Evolutionary conservation across 2,113 vertebrate species (phyloP).

Genomic region (Notarius lentiginosus): DNA sequence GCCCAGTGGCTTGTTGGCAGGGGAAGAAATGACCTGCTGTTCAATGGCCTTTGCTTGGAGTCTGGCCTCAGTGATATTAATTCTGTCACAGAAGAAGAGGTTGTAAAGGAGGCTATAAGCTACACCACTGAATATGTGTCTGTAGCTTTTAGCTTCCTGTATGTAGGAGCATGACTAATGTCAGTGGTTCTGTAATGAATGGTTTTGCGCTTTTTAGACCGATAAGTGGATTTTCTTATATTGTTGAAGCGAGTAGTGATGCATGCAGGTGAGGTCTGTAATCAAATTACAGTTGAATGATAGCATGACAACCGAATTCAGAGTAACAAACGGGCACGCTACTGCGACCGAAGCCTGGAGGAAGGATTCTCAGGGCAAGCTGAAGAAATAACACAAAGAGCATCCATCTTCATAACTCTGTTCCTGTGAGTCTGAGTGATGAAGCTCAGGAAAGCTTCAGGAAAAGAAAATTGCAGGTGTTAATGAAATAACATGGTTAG

Average conservation of each 20-base stretch:
- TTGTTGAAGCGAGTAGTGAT: conserved; percentile 30
- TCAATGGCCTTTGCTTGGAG: conserved; percentile 59
- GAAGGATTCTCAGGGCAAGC: conserved; percentile 31
- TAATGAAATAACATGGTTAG: conserved; percentile 4
- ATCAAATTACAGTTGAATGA: conserved; percentile 55
- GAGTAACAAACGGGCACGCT: conserved; percentile 35
- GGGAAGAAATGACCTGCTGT: conserved; percentile 71
- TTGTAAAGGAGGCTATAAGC: not conserved
- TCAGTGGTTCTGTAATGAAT: conserved; percentile 11
- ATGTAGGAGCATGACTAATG: conserved; percentile 3
- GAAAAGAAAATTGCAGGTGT: conserved; percentile 13
- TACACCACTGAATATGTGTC: not conserved
- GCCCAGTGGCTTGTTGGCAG: conserved; percentile 60
- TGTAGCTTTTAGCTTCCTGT: not conserved
- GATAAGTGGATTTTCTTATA: conserved; percentile 44
- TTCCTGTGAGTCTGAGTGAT: conserved; percentile 15
- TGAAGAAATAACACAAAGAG: conserved; percentile 28
- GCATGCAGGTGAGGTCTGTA: conserved; percentile 54
- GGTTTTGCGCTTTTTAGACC: conserved; percentile 28
- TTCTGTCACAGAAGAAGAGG: conserved; percentile 47
- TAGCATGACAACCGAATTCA: conserved; percentile 47
- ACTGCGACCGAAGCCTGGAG: conserved; percentile 47
- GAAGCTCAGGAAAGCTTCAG: not conserved
- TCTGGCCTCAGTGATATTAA: conserved; percentile 60
- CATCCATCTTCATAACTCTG: conserved; percentile 37